Conservation (phyloP, 1,140 invertebrate species). For the Lepidurus arcticus region DNA sequence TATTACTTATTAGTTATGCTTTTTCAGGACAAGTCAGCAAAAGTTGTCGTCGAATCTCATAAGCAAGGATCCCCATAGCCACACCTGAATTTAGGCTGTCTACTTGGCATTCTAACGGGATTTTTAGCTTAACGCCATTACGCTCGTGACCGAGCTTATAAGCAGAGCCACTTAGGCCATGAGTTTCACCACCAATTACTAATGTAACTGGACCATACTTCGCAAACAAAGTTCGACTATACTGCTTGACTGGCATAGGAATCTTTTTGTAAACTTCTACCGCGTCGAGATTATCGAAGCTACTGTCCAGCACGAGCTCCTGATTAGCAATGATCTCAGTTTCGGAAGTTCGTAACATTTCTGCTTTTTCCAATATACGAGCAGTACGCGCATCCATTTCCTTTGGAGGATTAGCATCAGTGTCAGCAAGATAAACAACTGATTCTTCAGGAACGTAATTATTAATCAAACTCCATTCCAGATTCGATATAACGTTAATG, state of each 20-base stretch:
- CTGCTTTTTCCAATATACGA: slow-evolving; percentile 43
- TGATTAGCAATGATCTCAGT: slow-evolving; percentile 40
- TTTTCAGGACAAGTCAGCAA: not conserved
- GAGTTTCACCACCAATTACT: slow-evolving; percentile 81
- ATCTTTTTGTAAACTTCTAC: slow-evolving; percentile 36
- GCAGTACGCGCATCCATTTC: not conserved
- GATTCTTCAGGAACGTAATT: slow-evolving; percentile 49
- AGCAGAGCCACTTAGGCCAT: slow-evolving; percentile 67
- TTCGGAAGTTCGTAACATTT: slow-evolving; percentile 43
- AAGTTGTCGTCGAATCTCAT: slow-evolving; percentile 73
- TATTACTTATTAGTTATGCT: not conserved
- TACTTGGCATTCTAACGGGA: slow-evolving; percentile 68
- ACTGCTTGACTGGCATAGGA: slow-evolving; percentile 54
- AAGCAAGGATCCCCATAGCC: slow-evolving; percentile 72
- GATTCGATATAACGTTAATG: slow-evolving; percentile 56
- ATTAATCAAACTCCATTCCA: slow-evolving; percentile 59
- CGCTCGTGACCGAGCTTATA: slow-evolving; percentile 51
- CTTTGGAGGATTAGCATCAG: slow-evolving; percentile 15
- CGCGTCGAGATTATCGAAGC: slow-evolving; percentile 39
- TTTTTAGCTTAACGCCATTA: slow-evolving; percentile 56
- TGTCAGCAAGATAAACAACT: slow-evolving; percentile 64
- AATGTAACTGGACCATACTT: slow-evolving; percentile 53
- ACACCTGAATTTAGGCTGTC: slow-evolving; percentile 81
- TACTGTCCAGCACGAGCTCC: slow-evolving; percentile 35
- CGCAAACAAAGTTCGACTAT: slow-evolving; percentile 56